Percentiles rank a stretch among this genome's conserved stretches.
phyloP scores from a whole-genome alignment of 2,888 invertebrate species.

The Barypeithes pellucidus region DNA sequence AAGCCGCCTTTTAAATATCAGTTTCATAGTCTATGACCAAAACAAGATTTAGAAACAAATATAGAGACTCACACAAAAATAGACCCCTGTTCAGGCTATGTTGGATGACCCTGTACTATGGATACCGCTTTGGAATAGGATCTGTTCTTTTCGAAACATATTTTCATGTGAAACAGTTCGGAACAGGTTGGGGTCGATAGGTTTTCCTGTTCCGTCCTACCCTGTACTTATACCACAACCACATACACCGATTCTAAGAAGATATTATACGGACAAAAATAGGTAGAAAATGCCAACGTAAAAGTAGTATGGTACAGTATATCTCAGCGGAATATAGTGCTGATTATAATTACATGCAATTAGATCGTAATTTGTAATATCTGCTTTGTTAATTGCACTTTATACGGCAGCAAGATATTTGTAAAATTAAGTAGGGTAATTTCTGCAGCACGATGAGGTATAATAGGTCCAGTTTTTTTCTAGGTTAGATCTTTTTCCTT shows the following conservation, averaged over 20 bases:
- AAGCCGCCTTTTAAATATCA: no score
- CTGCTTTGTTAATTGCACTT: slow-evolving; percentile 54
- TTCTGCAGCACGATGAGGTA: slow-evolving; percentile 40
- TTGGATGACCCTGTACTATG: no score
- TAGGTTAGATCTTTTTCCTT: slow-evolving; percentile 19
- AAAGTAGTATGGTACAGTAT: slow-evolving; percentile 30
- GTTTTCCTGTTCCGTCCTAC: no score
- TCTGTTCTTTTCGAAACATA: no score
- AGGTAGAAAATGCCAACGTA: slow-evolving; percentile 15
- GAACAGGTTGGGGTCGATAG: no score
- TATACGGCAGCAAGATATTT: slow-evolving; percentile 43
- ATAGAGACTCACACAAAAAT: no score
- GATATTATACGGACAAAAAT: neutral
- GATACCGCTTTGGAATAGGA: no score
- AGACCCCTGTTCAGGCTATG: no score
- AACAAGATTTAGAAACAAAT: neutral
- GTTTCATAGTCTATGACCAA: no score
- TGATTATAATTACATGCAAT: slow-evolving; percentile 55
- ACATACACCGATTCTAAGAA: neutral
- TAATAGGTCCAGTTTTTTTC: slow-evolving; percentile 51
- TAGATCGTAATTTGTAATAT: slow-evolving; percentile 55
- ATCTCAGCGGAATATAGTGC: slow-evolving; percentile 32
- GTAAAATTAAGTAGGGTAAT: slow-evolving; percentile 49
- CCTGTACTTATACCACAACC: no score
- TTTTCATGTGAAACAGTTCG: no score